These are phyloP conservation scores for Lepus europaeus DNA, from an alignment of 2,113 vertebrate genomes.

Conservation along the genomic window DNA sequence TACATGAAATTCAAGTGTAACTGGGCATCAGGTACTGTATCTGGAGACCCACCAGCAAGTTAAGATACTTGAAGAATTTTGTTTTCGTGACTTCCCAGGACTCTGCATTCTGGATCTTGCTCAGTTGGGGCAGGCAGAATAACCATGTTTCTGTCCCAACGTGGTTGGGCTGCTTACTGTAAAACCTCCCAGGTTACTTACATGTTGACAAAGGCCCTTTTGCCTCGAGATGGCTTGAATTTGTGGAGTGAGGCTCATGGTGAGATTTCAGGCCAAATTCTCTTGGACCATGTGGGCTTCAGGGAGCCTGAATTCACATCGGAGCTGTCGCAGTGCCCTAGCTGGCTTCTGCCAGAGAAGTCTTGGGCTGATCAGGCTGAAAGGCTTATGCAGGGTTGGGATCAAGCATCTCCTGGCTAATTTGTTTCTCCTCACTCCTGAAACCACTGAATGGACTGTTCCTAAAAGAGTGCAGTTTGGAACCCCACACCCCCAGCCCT, in stretches of 20 bases:
- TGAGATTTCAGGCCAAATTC: not conserved
- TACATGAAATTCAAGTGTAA: not conserved
- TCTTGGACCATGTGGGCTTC: not conserved
- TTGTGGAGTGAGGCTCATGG: accelerated
- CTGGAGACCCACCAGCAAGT: not conserved
- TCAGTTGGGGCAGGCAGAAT: not conserved
- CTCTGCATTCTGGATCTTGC: not conserved
- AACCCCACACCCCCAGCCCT: not conserved
- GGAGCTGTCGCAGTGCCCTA: not conserved
- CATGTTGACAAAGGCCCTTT: not conserved
- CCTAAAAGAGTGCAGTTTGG: not conserved
- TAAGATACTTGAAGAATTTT: not conserved
- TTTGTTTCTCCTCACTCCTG: not conserved
- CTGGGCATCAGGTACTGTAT: not conserved
- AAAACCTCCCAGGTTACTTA: not conserved
- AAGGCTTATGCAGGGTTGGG: not conserved
- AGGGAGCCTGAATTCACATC: not conserved
- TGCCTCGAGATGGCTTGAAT: not conserved
- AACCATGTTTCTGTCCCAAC: too few species aligned
- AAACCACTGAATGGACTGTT: not conserved
- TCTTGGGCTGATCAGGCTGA: not conserved
- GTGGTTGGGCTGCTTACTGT: not conserved
- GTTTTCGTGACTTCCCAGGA: not conserved
- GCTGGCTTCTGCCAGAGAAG: not conserved
- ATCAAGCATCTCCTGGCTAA: not conserved